Evolutionary conservation across 37 sponge, comb jelly and placozoan species (phyloP), one percentile per base, ranked within the genome.

Genomic region (Geodia barretti): DNA sequence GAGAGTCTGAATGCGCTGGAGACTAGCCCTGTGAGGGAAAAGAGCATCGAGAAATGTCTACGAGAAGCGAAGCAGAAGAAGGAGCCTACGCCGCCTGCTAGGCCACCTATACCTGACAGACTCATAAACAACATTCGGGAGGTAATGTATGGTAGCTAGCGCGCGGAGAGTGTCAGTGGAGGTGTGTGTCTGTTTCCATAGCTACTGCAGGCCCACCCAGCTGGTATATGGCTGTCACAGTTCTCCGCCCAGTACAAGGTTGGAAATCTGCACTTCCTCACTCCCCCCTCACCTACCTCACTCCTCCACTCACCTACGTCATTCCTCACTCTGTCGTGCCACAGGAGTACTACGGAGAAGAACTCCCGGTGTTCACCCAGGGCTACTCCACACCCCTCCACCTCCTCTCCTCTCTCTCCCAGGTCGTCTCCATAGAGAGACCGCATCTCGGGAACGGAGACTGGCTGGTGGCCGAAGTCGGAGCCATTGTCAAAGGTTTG

Each of bases 331-430:
- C n/a, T n/a, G n/a, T n/a, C n/a, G n/a, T n/a, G 25, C 54, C 67
- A 30, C 64, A 79, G 79, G 59, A 62, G n/a, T 54, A 32, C 36
- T 42, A 19, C 41, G 39, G 54, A 14, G 59, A 78, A 37, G 64
- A 37, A 24, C 73, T 86, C 11, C 73, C 61, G 25, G 77, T 73
- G 42, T 24, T 26, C 23, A 34, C 64, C 29, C 59, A 70, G 24
- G 86, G 86, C 34, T 86, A 64, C 73, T 38, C 54, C 73, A 86
- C 78, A 61, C 71, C 69, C 29, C 28, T 72, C 28, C 79, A 86
- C 75, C 73, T 83, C 43, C 43, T 83, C 64, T 39, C 62, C 59
- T 40, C 30, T 21, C 67, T 64, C 31, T 42, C 39, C 35, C 62
- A 19, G 28, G 76, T 65, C 63, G 80, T 81, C 60, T 64, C 62